Conservation (phyloP, 2,797 vertebrate species). For the Phalloptychus januarius region DNA sequence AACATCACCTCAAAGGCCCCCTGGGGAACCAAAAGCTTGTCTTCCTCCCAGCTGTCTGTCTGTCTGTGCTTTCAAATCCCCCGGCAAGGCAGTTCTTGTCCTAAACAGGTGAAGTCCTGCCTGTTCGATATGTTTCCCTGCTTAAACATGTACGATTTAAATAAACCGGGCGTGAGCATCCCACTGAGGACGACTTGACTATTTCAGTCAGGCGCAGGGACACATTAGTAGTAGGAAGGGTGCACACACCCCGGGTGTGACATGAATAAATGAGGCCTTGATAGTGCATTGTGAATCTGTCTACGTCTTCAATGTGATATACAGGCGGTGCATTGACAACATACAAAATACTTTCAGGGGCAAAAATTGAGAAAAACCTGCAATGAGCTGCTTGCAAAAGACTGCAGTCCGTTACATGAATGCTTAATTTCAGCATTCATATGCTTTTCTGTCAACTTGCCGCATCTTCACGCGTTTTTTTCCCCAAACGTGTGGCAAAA, state of each 20-base stretch:
- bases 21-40: constrained; percentile 19
- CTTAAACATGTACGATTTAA: not conserved
- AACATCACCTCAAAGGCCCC: constrained; percentile 45
- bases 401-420: not conserved
- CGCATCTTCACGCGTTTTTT: no score
- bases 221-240: not conserved
- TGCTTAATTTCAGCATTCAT: not conserved
- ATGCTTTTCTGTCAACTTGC: no score
- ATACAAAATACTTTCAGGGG: not conserved
- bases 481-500: no score
- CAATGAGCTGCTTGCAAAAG: not conserved
- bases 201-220: not conserved
- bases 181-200: not conserved
- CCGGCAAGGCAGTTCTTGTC: constrained; percentile 16
- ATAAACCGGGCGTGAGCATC: not conserved
- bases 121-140: not conserved
- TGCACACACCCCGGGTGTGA: not conserved
- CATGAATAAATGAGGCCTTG: not conserved
- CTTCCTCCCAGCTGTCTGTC: constrained; percentile 17
- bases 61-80: constrained; percentile 47
- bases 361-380: not conserved
- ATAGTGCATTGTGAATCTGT: not conserved
- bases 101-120: not conserved
- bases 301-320: not conserved
- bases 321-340: not conserved